Percentiles rank a stretch among this genome's conserved stretches.
Conservation (phyloP, 1,140 invertebrate genomes). For the Acyrthosiphon pisum region DNA sequence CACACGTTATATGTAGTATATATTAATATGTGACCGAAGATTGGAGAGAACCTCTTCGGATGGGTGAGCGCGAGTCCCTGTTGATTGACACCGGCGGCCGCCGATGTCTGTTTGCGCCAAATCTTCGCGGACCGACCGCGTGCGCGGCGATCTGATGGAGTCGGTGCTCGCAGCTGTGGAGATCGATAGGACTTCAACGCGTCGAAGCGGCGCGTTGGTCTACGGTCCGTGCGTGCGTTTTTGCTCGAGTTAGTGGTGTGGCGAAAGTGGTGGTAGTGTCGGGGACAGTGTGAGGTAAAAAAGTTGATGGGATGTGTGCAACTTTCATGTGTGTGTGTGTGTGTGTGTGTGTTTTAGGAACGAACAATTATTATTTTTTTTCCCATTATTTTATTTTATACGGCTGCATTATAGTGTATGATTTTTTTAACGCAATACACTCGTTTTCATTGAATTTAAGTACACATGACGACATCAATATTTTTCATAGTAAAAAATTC, state of each 20-base stretch:
- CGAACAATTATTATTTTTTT: neutral
- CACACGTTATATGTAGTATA: too few species aligned
- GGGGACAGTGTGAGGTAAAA: neutral
- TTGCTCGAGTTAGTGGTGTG: constrained; percentile 60
- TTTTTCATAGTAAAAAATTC: neutral
- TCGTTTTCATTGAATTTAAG: too few species aligned
- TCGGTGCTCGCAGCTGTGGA: neutral
- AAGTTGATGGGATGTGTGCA: neutral
- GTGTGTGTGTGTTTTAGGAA: neutral
- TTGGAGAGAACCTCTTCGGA: neutral
- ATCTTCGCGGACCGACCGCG: neutral
- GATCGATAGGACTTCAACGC: constrained; percentile 31
- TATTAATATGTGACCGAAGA: neutral
- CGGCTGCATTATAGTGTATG: too few species aligned
- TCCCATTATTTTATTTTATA: neutral
- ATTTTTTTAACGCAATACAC: too few species aligned
- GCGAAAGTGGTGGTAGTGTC: constrained; percentile 52
- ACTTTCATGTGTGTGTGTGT: too few species aligned
- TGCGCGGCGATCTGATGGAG: constrained; percentile 28
- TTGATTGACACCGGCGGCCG: neutral
- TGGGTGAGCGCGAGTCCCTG: neutral
- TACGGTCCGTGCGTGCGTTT: neutral
- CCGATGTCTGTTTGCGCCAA: neutral
- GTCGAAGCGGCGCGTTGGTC: constrained; percentile 68
- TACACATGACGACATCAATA: too few species aligned